Base-by-base conservation (phyloP, 2,888 invertebrate genomes). In the Pycnomerus fuliginosus region DNA sequence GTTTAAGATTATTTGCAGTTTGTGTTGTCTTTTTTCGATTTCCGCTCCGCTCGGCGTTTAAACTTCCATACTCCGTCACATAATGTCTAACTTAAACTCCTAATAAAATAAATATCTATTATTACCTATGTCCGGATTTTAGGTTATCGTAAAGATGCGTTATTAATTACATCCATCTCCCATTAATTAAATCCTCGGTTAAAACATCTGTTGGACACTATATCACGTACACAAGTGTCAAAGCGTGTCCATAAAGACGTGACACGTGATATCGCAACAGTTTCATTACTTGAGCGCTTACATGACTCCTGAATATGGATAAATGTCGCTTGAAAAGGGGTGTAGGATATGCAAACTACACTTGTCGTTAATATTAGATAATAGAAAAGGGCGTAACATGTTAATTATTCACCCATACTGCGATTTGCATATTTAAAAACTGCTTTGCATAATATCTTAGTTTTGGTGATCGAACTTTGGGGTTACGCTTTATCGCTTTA, bases 321-420 rank as follows among this genome's bases (percentile, higher is more conserved):
- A 45, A 42, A 49, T 49, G 27, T 42, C 32, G 37, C 35, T 28
- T 38, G 42, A 38, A 47, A 40, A 35, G 38, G 33, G 44, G 36
- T 27, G 34, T 10, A 14, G 17, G 29, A 37, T 43, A 47, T 47
- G 48, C 43, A 43, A 61, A 63, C 46, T 63, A 61, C 66, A 67
- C 67, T 68, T 67, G 66, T 67, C 58, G 54, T 53, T 56, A 58
- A 61, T 61, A 53, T 61, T 48, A 55, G 62, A 65, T 66, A 67
- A 67, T 64, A 53, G 58, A 62, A 61, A 56, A 58, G 54, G 68
- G 68, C 64, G 69, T 63, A 55, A 58, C 62, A 50, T 57, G 65
- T 68, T 68, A 69, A 69, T 69, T 69, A 67, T 63, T 55, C 58
- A 51, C 56, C 57, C 58, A 59, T 59, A 57, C 48, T 46, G 34